Percentiles rank a stretch among this genome's conserved stretches.
Evolutionary conservation across 2,113 vertebrate genomes (phyloP).

Genomic region (Sardina pilchardus): DNA sequence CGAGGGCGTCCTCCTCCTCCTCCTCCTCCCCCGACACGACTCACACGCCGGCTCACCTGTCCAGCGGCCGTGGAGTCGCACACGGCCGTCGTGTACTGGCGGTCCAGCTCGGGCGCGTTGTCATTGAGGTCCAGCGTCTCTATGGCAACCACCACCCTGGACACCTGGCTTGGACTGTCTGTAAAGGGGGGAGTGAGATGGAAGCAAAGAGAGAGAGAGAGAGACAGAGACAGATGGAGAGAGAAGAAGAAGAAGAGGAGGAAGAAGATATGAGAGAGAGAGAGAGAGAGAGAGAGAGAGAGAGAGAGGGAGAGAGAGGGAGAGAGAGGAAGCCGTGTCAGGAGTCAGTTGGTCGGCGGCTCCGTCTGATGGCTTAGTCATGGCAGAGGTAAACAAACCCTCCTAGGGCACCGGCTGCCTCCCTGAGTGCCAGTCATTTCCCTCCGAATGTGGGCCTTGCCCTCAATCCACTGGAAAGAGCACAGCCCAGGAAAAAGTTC

Average conservation of each 20-base stretch:
- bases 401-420: not conserved
- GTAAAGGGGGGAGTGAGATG: slow-evolving; percentile 25
- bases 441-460: not conserved
- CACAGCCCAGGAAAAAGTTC: slow-evolving; percentile 3
- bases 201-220: slow-evolving; percentile 17
- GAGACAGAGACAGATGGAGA: slow-evolving; percentile 30
- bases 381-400: not conserved
- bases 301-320: slow-evolving; percentile 28
- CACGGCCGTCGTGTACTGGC: slow-evolving; percentile 81
- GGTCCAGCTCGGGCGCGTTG: slow-evolving; percentile 84
- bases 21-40: not conserved
- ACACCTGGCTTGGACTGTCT: slow-evolving; percentile 87
- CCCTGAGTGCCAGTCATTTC: not conserved
- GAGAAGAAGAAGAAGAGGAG: slow-evolving; percentile 36
- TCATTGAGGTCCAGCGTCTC: slow-evolving; percentile 87
- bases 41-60: slow-evolving; percentile 72
- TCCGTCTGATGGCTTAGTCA: not conserved
- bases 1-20: not conserved
- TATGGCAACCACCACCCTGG: slow-evolving; percentile 78
- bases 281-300: slow-evolving; percentile 34
- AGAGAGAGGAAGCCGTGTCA: slow-evolving; percentile 40
- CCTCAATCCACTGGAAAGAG: not conserved
- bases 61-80: slow-evolving; percentile 80
- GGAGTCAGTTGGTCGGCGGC: not conserved
- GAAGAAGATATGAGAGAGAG: slow-evolving; percentile 27